Conservation (phyloP, 2,888 invertebrate species). For the Dugesia japonica region DNA sequence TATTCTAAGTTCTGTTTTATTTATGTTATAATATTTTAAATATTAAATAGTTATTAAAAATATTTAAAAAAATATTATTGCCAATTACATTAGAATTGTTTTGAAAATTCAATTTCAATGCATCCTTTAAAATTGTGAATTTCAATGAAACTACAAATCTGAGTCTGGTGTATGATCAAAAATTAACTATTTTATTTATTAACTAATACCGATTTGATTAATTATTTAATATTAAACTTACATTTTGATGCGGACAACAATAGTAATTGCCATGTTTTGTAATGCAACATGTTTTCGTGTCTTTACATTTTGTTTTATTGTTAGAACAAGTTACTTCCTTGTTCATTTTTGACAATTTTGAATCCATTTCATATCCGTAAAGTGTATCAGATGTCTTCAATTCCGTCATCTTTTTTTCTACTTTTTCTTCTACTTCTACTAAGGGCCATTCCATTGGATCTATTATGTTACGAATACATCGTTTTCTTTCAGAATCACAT, state of each 20-base stretch:
- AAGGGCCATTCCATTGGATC: neutral
- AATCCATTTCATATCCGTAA: neutral
- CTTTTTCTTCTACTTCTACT: neutral
- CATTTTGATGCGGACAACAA: neutral
- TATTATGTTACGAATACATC: neutral
- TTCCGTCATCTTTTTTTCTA: neutral
- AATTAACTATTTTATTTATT: no score
- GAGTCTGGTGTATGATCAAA: no score
- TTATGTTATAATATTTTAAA: no score
- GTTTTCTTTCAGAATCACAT: neutral
- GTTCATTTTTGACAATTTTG: neutral
- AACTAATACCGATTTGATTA: no score
- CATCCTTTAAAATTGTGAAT: no score
- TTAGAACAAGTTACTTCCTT: neutral
- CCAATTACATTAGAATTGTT: no score
- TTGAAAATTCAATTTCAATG: no score
- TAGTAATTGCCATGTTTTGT: neutral
- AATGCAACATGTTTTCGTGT: neutral
- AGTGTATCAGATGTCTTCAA: neutral
- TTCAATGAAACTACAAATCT: no score
- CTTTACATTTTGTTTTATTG: neutral
- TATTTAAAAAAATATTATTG: no score
- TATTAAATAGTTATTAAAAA: no score
- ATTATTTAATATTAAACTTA: no score
- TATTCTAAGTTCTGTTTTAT: no score